Evolutionary conservation across 2,113 vertebrate genomes (phyloP), one percentile per base, ranked within the genome.

Genomic region (Tetrao urogallus): DNA sequence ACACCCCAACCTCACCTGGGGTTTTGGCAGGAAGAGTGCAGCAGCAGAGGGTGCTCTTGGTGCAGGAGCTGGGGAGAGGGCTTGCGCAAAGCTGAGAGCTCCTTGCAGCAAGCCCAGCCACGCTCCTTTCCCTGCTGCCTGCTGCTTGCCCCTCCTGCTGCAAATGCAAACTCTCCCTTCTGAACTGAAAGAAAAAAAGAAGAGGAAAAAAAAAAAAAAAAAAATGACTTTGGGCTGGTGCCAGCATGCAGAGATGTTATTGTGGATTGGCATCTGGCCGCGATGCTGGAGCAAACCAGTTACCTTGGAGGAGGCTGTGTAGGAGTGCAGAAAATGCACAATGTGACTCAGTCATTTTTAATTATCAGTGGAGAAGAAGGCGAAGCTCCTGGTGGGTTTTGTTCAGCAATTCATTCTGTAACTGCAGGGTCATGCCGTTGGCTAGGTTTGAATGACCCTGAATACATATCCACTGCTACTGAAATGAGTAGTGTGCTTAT

Each of bases 1-100:
- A 10, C 60, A 86, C 71, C 90, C 54, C 48, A 34, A n/a, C 9
- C 32, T 47, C 19, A 32, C 10, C 10, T 15, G 48, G 78, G 63
- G 89, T 3, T n/a, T 36, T 69, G 86, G 86, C 81, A 69, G 76
- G 17, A 77, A 50, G 13, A 82, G 54, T 4, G 22, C 34, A 79
- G 90, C 93, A 94, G 93, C 83, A 94, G 95, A 94, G 93, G 96
- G 92, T 89, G 90, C 96, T 96, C 89, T 61, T 48, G 83, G 79
- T 3, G 2, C 42, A 1, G 69, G n/a, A 87, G 86, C 60, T 16
- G 3, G 65, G 70, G 63, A 91, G 13, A 43, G 70, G 70, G 52
- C 45, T 10, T 7, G 73, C 12, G 81, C 34, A 12, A 13, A 61
- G 86, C 42, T 4, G 48, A 60, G 56, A 60, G 56, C 21, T 30